Conservation (phyloP, 2,888 invertebrate species). For the Gortyna flavago region DNA sequence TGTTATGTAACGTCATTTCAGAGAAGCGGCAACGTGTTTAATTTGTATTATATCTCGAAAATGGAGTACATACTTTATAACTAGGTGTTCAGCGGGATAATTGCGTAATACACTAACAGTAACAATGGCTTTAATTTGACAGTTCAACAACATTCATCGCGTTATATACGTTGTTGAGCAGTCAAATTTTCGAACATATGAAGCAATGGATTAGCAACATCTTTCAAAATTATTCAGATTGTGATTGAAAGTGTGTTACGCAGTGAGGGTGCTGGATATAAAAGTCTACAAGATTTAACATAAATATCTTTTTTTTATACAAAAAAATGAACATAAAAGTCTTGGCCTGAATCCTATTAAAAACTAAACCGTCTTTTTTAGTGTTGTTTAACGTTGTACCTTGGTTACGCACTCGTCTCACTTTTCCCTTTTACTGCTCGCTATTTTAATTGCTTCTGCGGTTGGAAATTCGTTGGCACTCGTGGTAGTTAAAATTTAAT, state of each 20-base stretch:
- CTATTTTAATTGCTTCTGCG: slow-evolving; percentile 70
- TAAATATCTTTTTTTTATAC: background rate
- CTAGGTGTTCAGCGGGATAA: background rate
- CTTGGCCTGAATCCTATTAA: slow-evolving; percentile 38
- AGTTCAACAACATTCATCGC: no score
- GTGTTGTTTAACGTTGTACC: slow-evolving; percentile 53
- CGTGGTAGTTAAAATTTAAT: slow-evolving; percentile 68
- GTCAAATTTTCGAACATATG: background rate
- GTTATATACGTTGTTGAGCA: background rate
- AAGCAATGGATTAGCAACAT: background rate
- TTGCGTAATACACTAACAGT: background rate
- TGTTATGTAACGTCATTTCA: background rate
- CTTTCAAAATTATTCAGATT: background rate
- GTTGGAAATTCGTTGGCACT: slow-evolving; percentile 64
- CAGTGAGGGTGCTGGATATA: background rate
- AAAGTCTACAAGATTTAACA: background rate
- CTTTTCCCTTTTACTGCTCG: slow-evolving; percentile 55
- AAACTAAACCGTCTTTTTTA: slow-evolving; percentile 54
- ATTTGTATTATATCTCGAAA: background rate
- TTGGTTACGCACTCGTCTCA: slow-evolving; percentile 56
- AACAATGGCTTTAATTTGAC: background rate
- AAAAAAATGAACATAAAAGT: slow-evolving; percentile 17
- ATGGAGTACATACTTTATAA: background rate
- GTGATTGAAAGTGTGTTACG: background rate
- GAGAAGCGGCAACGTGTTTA: background rate